Percentiles rank a stretch among this genome's conserved stretches.
These are phyloP conservation scores for Myotis myotis DNA, from an alignment of 2,797 vertebrate species.

Conservation along the genomic window DNA sequence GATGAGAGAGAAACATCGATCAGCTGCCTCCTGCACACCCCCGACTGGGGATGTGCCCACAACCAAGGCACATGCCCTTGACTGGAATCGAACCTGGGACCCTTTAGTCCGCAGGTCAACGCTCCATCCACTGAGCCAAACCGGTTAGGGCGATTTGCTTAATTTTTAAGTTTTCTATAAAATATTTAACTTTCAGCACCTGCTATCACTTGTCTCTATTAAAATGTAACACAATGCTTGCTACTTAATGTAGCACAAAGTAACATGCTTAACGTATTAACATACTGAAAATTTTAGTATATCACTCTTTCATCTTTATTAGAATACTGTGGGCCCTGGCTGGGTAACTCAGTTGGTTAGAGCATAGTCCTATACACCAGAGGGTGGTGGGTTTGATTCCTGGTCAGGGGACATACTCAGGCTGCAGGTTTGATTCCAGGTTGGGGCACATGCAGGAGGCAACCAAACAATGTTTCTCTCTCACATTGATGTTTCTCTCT, in stretches of 20 bases:
- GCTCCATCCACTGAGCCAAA: too few species aligned
- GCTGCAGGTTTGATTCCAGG: neutral
- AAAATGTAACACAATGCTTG: neutral
- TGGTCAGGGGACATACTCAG: neutral
- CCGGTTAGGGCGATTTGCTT: neutral
- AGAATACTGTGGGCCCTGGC: neutral
- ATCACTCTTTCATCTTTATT: neutral
- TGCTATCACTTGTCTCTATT: neutral
- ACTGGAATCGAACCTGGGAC: too few species aligned
- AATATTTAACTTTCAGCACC: slow-evolving; percentile 36
- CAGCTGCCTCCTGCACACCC: too few species aligned
- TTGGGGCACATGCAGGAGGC: neutral
- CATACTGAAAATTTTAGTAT: neutral
- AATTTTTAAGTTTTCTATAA: slow-evolving; percentile 45
- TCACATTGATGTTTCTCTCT: neutral
- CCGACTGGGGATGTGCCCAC: too few species aligned
- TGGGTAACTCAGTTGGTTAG: neutral
- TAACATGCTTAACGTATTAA: neutral
- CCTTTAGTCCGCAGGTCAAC: too few species aligned
- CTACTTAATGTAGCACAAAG: neutral
- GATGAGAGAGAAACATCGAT: too few species aligned
- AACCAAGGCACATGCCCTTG: too few species aligned
- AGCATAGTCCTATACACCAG: neutral
- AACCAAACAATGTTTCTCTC: neutral
- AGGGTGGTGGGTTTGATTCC: neutral